Evolutionary conservation across 2,797 vertebrate species (phyloP).

Genomic region (Gobionotothen gibberifrons): DNA sequence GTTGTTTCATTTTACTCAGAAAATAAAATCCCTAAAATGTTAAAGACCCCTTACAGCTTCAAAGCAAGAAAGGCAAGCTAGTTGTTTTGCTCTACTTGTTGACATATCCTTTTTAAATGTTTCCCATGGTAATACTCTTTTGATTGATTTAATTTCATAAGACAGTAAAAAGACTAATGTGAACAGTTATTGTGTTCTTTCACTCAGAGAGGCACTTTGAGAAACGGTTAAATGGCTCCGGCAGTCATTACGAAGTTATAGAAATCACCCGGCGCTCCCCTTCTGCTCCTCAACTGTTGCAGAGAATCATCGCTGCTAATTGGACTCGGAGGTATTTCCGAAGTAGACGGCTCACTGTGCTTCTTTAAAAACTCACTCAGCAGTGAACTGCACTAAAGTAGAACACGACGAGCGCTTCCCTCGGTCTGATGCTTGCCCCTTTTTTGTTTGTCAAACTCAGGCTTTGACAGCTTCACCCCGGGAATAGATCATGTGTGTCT

Average conservation of each 20-base stretch:
- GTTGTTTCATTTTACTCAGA: background rate
- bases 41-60: background rate
- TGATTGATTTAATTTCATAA: conserved; percentile 21
- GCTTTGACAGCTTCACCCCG: conserved; percentile 66
- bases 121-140: background rate
- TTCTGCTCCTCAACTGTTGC: conserved; percentile 47
- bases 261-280: conserved; percentile 35
- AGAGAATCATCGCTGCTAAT: conserved; percentile 74
- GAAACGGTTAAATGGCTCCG: conserved; percentile 26
- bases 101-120: background rate
- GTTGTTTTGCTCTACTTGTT: background rate
- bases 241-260: conserved; percentile 46
- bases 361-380: conserved; percentile 49
- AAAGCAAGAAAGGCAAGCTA: background rate
- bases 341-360: conserved; percentile 44
- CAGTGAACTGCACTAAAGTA: conserved; percentile 54
- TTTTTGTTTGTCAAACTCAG: conserved; percentile 55
- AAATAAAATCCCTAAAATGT: background rate
- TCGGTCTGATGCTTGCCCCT: conserved; percentile 46
- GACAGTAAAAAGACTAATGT: conserved; percentile 10
- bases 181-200: conserved; percentile 14
- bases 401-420: conserved; percentile 46
- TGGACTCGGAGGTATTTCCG: conserved; percentile 72
- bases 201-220: conserved; percentile 26
- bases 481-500: conserved; percentile 57